Conservation (phyloP, 2,888 invertebrate species). For the Callinectes sapidus region DNA sequence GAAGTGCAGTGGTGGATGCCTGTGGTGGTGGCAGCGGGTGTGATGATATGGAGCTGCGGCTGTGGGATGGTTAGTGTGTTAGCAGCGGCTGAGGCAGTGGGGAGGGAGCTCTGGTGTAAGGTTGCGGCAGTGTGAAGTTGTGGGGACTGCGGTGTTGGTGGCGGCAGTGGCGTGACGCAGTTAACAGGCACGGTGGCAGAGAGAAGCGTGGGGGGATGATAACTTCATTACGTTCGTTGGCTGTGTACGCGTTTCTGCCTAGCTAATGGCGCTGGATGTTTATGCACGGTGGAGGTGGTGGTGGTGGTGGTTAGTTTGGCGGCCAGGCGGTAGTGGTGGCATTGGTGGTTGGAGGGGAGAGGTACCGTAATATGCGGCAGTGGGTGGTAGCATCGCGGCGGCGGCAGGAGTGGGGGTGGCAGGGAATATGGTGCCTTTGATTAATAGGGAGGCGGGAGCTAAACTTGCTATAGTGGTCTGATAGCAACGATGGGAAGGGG, state of each 20-base stretch:
- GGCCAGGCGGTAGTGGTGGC: not conserved
- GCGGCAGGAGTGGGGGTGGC: slow-evolving; percentile 15
- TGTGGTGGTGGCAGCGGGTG: not conserved
- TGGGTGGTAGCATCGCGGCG: not conserved
- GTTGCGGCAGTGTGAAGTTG: not conserved
- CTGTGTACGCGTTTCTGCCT: slow-evolving; percentile 14
- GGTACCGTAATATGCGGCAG: not conserved
- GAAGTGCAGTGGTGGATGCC: not conserved
- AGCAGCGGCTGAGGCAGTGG: too few species aligned
- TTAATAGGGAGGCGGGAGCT: slow-evolving; percentile 12
- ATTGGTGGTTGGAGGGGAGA: not conserved
- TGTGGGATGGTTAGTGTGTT: too few species aligned
- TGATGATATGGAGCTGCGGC: too few species aligned
- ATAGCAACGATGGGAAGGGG: not conserved
- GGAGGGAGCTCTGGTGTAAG: too few species aligned
- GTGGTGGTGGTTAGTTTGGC: not conserved
- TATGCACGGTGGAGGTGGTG: slow-evolving; percentile 9
- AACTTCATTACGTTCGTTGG: slow-evolving; percentile 11
- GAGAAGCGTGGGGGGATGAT: not conserved
- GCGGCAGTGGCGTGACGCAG: not conserved
- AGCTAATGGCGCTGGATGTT: slow-evolving; percentile 17
- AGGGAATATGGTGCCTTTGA: slow-evolving; percentile 28
- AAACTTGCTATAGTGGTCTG: slow-evolving; percentile 12
- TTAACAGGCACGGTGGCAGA: not conserved
- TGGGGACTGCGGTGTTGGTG: not conserved